Evolutionary conservation across 1,140 invertebrate species (phyloP).

Genomic region (Hycleus phaleratus): DNA sequence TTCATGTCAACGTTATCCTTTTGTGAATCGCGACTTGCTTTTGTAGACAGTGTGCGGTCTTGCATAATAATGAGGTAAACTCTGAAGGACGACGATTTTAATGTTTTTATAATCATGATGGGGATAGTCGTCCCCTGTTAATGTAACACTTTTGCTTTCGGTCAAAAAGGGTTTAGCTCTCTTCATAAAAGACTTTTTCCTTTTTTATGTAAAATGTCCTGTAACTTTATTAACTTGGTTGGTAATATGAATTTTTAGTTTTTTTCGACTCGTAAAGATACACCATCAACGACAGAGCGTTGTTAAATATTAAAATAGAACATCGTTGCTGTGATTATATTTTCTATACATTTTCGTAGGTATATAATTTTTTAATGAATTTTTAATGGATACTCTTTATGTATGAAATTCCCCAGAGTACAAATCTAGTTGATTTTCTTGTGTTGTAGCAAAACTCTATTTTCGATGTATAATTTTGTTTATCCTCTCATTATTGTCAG

Average conservation of each 20-base stretch:
- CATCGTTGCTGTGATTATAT: not conserved
- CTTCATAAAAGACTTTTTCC: slow-evolving; percentile 26
- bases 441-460: slow-evolving; percentile 1
- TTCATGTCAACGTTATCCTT: slow-evolving; percentile 14
- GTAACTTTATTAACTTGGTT: slow-evolving; percentile 25
- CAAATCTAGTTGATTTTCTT: not conserved
- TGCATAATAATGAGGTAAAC: slow-evolving; percentile 24
- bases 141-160: slow-evolving; percentile 29
- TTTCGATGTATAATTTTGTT: slow-evolving; percentile 15
- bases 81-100: slow-evolving; percentile 21
- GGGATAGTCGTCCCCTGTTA: slow-evolving; percentile 17
- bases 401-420: too few species aligned
- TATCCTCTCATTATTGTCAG: slow-evolving; percentile 17
- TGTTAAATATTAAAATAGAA: not conserved
- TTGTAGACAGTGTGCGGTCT: slow-evolving; percentile 18
- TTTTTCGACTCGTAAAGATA: not conserved
- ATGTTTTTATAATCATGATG: slow-evolving; percentile 28
- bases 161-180: slow-evolving; percentile 18
- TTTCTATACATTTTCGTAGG: not conserved
- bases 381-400: not conserved
- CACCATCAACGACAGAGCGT: not conserved
- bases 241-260: slow-evolving; percentile 13
- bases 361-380: not conserved
- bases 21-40: slow-evolving; percentile 17
- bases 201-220: slow-evolving; percentile 26